Evolutionary conservation across 2,797 vertebrate genomes (phyloP).

Genomic region (Acropternis orthonyx): DNA sequence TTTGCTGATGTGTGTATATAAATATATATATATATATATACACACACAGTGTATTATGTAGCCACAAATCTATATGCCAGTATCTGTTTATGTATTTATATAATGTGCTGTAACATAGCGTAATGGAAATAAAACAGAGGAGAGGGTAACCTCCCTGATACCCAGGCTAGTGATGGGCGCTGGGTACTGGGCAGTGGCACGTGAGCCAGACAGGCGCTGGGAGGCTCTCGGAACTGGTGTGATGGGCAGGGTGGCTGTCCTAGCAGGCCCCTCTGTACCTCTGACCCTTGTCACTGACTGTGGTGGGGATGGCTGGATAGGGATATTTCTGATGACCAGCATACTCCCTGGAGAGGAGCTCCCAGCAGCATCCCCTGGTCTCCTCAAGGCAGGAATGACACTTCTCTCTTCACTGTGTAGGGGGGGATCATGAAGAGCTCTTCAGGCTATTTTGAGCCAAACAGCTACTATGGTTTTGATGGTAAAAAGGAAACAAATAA

Average conservation of each 20-base stretch:
- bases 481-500: not conserved
- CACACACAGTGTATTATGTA: not conserved
- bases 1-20: not conserved
- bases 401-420: not conserved
- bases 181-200: not conserved
- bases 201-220: rapidly evolving
- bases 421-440: not conserved
- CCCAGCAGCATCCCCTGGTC: not conserved
- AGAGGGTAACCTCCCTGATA: not conserved
- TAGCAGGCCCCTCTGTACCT: rapidly evolving
- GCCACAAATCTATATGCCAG: not conserved
- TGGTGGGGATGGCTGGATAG: rapidly evolving
- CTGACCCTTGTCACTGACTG: rapidly evolving
- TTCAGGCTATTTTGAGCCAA: not conserved
- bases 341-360: not conserved
- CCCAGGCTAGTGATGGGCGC: not conserved
- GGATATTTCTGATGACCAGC: not conserved
- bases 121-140: not conserved
- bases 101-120: not conserved
- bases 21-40: not conserved
- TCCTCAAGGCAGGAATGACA: not conserved
- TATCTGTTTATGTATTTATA: not conserved
- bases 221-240: not conserved
- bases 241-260: not conserved
- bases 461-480: not conserved